Evolutionary conservation across 2,113 vertebrate genomes (phyloP).

Genomic region (Dermatemys mawii): DNA sequence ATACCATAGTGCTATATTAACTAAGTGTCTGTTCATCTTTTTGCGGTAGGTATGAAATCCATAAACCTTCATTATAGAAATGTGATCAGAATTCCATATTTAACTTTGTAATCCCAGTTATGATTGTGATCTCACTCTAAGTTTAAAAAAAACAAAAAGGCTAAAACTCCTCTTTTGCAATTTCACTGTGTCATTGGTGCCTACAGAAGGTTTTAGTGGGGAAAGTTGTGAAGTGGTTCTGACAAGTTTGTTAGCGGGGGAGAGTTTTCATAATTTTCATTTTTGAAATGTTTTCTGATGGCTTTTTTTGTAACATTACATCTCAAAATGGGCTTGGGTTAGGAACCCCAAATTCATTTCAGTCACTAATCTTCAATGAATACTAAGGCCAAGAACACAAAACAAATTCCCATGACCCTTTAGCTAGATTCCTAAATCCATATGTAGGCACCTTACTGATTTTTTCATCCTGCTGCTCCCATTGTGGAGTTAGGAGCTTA

Average conservation of each 20-base stretch:
- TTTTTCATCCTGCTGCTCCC: background rate
- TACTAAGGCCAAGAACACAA: background rate
- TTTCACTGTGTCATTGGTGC: background rate
- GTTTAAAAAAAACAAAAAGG: background rate
- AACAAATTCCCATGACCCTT: background rate
- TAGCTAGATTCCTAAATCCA: background rate
- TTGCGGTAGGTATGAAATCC: background rate
- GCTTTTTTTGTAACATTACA: background rate
- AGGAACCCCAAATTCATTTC: background rate
- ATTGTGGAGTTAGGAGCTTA: background rate
- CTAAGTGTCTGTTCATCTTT: background rate
- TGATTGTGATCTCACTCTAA: background rate
- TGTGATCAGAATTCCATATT: background rate
- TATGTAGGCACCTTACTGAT: background rate
- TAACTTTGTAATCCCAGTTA: background rate
- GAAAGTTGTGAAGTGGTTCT: background rate
- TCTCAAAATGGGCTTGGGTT: background rate
- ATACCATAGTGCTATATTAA: rapidly evolving
- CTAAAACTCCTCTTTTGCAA: background rate
- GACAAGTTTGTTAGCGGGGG: too few species aligned
- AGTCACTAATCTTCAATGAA: background rate
- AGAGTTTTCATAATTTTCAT: background rate
- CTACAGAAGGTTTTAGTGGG: background rate
- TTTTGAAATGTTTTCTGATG: background rate
- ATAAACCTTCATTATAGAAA: background rate